Evolutionary conservation across 2,113 vertebrate genomes (phyloP), one percentile per base, ranked within the genome.

Genomic region (Xyrauchen texanus): DNA sequence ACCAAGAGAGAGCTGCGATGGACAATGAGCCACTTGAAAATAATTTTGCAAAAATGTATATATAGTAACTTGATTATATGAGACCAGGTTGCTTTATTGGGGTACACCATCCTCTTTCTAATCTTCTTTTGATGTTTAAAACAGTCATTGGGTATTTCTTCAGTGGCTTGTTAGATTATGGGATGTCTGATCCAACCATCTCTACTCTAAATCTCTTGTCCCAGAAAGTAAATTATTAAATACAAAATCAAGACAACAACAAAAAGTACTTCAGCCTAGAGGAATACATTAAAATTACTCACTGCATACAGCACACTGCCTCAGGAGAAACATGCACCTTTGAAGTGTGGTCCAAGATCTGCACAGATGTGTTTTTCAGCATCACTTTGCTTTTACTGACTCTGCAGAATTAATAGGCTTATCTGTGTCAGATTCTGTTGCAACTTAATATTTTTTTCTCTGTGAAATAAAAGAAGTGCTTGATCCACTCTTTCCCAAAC

Each of bases 331-430:
- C 46, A 42, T 34, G 75, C 21, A 46, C 42, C 16, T 68, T 72
- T 77, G 68, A 83, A 61, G 66, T 58, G 83, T 87, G 88, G 90
- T 89, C 62, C 85, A 76, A 87, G 79, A 84, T 85, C 76, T 82
- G 81, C 75, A 82, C 82, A 67, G 70, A 78, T 79, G 76, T 80
- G 82, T 80, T 61, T 85, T 81, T 86, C 70, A 61, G 80, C 84
- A 80, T 78, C 58, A 68, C 84, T 83, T 85, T 76, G 52, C 69
- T 77, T 83, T 73, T 84, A 86, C 90, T 89, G 89, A 91, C 83
- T 71, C 78, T 78, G 86, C 89, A 88, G 62, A 68, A 74, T 63
- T 72, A 10, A 10, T 58, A 67, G 57, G 42, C 44, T 65, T 61
- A 65, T 64, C 76, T 71, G 61, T 76, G 52, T 84, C 76, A 67